phyloP scores from a whole-genome alignment of 2,797 vertebrate species.

The Enteromius anoplus region DNA sequence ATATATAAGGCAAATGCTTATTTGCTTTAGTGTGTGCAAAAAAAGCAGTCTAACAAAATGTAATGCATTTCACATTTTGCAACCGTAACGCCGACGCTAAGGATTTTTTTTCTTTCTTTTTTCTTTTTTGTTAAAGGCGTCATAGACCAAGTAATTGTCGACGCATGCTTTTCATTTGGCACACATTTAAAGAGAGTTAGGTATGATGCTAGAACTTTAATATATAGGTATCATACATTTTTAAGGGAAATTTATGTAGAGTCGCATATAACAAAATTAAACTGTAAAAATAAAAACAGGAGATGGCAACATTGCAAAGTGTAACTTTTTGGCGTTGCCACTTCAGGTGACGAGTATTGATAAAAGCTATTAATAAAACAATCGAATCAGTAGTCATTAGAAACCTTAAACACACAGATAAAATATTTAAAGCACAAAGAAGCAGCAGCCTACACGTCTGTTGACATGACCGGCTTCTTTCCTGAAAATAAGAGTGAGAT shows the following conservation, averaged over 20 bases:
- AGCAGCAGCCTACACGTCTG: background rate
- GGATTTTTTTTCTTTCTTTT: background rate
- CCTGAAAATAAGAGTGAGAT: background rate
- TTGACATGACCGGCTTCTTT: background rate
- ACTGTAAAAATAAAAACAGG: background rate
- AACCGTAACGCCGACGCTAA: background rate
- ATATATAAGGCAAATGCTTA: background rate
- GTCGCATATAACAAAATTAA: background rate
- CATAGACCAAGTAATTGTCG: too few relatives aligned
- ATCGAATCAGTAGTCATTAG: background rate
- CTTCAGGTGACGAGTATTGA: background rate
- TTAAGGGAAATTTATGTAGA: background rate
- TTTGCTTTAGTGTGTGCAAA: background rate
- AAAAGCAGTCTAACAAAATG: background rate
- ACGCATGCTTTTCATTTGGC: background rate
- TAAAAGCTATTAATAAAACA: background rate
- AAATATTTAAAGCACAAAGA: background rate
- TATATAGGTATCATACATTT: background rate
- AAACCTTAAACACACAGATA: background rate
- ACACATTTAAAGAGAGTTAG: background rate
- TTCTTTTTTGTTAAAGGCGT: too few relatives aligned
- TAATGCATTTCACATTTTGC: background rate
- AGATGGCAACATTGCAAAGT: background rate
- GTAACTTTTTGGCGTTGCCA: background rate
- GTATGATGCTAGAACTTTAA: slow-evolving; percentile 4